These are phyloP conservation scores for Baronia brevicornis DNA, from an alignment of 2,888 invertebrate species.

Conservation along the genomic window DNA sequence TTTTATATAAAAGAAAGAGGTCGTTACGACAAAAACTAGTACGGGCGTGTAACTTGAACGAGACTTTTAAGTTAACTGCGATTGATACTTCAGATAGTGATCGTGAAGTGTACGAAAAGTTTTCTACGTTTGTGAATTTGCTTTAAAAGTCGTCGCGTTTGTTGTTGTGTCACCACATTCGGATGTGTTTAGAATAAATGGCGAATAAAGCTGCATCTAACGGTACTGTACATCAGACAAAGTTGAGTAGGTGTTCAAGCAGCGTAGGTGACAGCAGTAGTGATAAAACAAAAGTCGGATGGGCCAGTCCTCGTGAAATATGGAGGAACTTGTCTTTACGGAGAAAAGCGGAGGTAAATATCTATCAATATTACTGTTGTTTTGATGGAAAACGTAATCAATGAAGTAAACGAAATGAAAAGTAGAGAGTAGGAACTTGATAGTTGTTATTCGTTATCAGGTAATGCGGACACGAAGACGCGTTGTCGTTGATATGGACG, in stretches of 20 bases:
- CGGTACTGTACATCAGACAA: conserved; percentile 46
- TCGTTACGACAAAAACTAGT: conserved; percentile 18
- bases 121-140: conserved; percentile 25
- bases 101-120: conserved; percentile 35
- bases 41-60: conserved; percentile 19
- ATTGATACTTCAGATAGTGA: conserved; percentile 13
- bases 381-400: conserved; percentile 8
- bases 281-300: conserved; percentile 64
- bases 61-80: conserved; percentile 10
- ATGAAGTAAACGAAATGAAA: too few relatives aligned
- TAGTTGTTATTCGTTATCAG: too few relatives aligned
- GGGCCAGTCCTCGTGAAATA: conserved; percentile 68
- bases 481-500: too few relatives aligned
- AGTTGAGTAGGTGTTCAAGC: conserved; percentile 59
- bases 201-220: conserved; percentile 50
- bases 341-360: conserved; percentile 62
- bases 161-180: conserved; percentile 17
- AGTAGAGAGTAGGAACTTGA: too few relatives aligned
- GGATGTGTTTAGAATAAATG: conserved; percentile 46
- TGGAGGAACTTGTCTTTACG: conserved; percentile 68
- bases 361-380: conserved; percentile 9
- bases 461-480: too few relatives aligned
- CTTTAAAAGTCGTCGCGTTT: conserved; percentile 8
- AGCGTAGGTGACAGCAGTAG: conserved; percentile 55
- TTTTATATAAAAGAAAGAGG: conserved; percentile 24